phyloP scores from a whole-genome alignment of 2,888 invertebrate genomes.

The Scaeva pyrastri region DNA sequence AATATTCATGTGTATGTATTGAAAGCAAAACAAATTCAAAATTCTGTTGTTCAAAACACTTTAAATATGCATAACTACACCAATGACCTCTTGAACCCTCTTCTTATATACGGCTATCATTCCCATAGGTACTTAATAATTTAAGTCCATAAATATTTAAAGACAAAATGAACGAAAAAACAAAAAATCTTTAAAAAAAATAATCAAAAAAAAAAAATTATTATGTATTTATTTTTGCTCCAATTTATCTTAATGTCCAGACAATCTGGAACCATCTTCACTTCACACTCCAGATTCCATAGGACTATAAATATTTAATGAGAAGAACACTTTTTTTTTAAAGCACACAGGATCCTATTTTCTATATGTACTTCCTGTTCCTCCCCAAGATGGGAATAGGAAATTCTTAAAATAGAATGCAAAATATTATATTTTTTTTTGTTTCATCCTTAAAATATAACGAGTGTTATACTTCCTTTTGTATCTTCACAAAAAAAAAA shows the following conservation, averaged over 20 bases:
- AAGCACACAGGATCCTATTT: not conserved
- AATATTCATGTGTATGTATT: not conserved
- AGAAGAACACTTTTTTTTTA: not conserved
- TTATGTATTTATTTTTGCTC: not conserved
- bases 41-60: not conserved
- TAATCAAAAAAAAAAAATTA: slow-evolving; percentile 7
- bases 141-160: not conserved
- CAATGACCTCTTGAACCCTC: not conserved
- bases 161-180: no score
- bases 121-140: not conserved
- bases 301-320: slow-evolving; percentile 9
- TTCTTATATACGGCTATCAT: not conserved
- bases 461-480: not conserved
- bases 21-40: not conserved
- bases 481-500: not conserved
- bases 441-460: not conserved
- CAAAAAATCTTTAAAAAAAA: not conserved
- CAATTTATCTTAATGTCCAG: slow-evolving; percentile 18
- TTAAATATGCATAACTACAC: not conserved
- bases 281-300: no score
- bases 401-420: not conserved
- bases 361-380: not conserved
- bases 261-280: not conserved
- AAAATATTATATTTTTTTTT: slow-evolving; percentile 5
- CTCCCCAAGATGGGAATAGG: not conserved